phyloP scores from a whole-genome alignment of 2,888 invertebrate genomes.

The Ephialtes manifestator region DNA sequence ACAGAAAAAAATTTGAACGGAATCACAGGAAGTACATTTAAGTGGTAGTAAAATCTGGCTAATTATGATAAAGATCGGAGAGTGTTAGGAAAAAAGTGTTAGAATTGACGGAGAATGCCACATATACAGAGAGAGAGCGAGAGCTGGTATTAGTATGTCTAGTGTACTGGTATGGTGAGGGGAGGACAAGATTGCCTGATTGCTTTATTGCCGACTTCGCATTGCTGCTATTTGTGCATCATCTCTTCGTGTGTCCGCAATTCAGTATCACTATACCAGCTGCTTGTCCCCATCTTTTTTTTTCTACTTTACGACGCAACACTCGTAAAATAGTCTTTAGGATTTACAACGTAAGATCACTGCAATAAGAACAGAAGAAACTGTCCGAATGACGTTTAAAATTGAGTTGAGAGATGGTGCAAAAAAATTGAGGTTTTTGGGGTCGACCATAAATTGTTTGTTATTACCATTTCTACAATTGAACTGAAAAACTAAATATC shows the following conservation, averaged over 20 bases:
- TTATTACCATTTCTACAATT: background rate
- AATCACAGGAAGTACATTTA: no score
- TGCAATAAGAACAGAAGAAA: conserved; percentile 15
- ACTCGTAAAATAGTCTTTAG: conserved; percentile 35
- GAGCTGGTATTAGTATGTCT: conserved; percentile 1
- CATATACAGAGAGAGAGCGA: background rate
- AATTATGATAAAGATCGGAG: no score
- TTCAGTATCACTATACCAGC: conserved; percentile 30
- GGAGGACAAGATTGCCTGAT: conserved; percentile 69
- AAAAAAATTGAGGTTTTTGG: conserved; percentile 4
- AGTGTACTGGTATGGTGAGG: conserved; percentile 21
- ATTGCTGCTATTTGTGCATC: conserved; percentile 62
- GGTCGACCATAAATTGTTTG: background rate
- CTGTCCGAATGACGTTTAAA: conserved; percentile 7
- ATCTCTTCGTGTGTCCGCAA: conserved; percentile 43
- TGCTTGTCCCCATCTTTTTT: background rate
- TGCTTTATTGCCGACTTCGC: conserved; percentile 73
- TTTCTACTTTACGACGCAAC: conserved; percentile 35
- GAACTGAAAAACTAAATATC: no score
- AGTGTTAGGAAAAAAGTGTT: background rate
- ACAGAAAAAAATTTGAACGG: no score
- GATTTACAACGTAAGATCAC: conserved; percentile 22
- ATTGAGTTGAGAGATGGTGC: background rate
- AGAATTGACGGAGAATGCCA: background rate
- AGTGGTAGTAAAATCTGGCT: no score